A percentile compares a stretch with the other conserved stretches of the same genome.
These are phyloP conservation scores for Lepidochitona cinerea DNA, from an alignment of 2,888 invertebrate genomes.

Conservation along the genomic window DNA sequence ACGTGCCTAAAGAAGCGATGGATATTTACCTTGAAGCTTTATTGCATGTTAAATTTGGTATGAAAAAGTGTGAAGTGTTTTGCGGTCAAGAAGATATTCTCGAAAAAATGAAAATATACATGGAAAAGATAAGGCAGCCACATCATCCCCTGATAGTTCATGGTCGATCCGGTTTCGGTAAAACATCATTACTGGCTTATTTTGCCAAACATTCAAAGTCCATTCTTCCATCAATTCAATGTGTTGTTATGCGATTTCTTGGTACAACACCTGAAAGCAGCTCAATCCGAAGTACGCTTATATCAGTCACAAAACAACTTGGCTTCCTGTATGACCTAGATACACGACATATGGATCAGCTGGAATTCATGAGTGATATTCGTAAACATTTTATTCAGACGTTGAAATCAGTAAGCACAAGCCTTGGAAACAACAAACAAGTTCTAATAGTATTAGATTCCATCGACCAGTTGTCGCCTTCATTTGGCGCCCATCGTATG, in stretches of 20 bases:
- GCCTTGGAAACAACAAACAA: not conserved
- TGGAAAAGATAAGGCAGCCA: not conserved
- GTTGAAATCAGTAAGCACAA: slow-evolving; percentile 37
- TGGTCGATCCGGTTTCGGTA: slow-evolving; percentile 36
- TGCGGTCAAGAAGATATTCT: slow-evolving; percentile 33
- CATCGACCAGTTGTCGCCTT: slow-evolving; percentile 32
- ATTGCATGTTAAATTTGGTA: slow-evolving; percentile 30
- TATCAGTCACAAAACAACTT: slow-evolving; percentile 30
- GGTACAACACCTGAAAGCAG: slow-evolving; percentile 39
- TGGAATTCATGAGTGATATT: slow-evolving; percentile 47
- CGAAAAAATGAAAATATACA: not conserved
- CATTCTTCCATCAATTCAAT: slow-evolving; percentile 16
- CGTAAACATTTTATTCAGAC: slow-evolving; percentile 40
- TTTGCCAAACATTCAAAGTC: slow-evolving; percentile 11
- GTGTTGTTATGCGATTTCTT: slow-evolving; percentile 30
- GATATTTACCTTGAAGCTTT: slow-evolving; percentile 35
- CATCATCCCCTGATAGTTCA: slow-evolving; percentile 20
- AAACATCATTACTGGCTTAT: slow-evolving; percentile 33
- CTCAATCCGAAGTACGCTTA: slow-evolving; percentile 18
- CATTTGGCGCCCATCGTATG: slow-evolving; percentile 25
- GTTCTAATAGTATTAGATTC: slow-evolving; percentile 37
- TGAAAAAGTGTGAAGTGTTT: slow-evolving; percentile 28
- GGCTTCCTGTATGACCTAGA: slow-evolving; percentile 7
- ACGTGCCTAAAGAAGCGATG: slow-evolving; percentile 45
- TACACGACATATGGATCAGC: not conserved